Evolutionary conservation across 2,113 vertebrate species (phyloP).

Genomic region (Ammodramus savannarum): DNA sequence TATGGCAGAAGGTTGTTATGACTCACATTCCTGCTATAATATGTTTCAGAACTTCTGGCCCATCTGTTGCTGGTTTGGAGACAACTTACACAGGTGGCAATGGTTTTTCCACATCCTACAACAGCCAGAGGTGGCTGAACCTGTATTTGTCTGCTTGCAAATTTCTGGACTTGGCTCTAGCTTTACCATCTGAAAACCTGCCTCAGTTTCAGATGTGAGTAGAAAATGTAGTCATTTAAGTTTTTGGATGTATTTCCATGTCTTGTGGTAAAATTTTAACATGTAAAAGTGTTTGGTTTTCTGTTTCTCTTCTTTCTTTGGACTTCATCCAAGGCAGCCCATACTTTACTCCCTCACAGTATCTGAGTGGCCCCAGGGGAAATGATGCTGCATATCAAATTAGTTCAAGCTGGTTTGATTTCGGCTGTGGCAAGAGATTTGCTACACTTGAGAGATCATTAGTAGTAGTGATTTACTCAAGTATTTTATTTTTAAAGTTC

Average conservation of each 20-base stretch:
- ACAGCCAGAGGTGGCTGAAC: conserved; percentile 97
- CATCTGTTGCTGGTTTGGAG: conserved; percentile 92
- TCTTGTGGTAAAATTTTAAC: background rate
- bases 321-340: background rate
- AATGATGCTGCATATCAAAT: background rate
- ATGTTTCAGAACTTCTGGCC: conserved; percentile 85
- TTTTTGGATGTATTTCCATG: background rate
- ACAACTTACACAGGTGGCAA: conserved; percentile 97
- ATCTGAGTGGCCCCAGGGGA: background rate
- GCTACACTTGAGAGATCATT: background rate
- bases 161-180: conserved; percentile 94
- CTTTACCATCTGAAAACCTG: conserved; percentile 94
- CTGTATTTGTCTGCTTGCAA: conserved; percentile 98
- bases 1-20: background rate
- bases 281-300: background rate
- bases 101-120: conserved; percentile 97
- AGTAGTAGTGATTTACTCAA: background rate
- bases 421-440: background rate
- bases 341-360: background rate
- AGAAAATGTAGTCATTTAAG: background rate
- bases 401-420: background rate
- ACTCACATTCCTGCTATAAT: background rate
- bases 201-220: conserved; percentile 99
- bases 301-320: background rate
- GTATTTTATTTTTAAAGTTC: background rate